A percentile compares a stretch with the other conserved stretches of the same genome.
These are phyloP conservation scores for Carduelis carduelis DNA, from an alignment of 2,797 vertebrate genomes.

Conservation along the genomic window DNA sequence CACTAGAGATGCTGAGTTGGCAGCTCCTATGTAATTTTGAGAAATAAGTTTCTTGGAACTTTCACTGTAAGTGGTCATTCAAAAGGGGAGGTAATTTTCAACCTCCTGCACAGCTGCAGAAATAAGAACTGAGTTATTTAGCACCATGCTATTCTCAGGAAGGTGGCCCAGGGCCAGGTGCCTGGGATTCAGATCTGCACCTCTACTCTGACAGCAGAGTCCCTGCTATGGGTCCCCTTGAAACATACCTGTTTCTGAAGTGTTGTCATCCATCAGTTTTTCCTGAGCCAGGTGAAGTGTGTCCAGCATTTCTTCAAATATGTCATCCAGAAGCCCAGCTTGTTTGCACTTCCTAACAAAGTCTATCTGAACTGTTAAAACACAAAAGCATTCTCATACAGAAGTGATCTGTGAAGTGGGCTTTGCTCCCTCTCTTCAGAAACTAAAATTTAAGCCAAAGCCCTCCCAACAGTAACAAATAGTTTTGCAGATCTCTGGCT, in stretches of 20 bases:
- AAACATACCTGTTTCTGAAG: constrained; percentile 72
- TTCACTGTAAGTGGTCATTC: neutral
- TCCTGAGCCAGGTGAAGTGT: constrained; percentile 66
- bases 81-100: neutral
- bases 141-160: neutral
- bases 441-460: neutral
- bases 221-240: neutral
- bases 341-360: constrained; percentile 75
- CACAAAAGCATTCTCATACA: neutral
- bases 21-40: neutral
- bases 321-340: constrained; percentile 71
- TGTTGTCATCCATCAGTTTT: constrained; percentile 70
- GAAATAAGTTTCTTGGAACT: neutral
- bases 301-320: constrained; percentile 75
- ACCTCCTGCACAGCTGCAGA: neutral
- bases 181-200: neutral
- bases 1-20: neutral
- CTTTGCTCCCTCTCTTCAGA: neutral
- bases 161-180: neutral
- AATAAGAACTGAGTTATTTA: neutral
- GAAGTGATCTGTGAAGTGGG: neutral
- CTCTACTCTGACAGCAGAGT: neutral
- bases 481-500: neutral
- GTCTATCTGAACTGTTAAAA: constrained; percentile 45
- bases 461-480: neutral